These are phyloP conservation scores for Morone chrysops DNA, from an alignment of 2,113 vertebrate genomes.

Conservation along the genomic window DNA sequence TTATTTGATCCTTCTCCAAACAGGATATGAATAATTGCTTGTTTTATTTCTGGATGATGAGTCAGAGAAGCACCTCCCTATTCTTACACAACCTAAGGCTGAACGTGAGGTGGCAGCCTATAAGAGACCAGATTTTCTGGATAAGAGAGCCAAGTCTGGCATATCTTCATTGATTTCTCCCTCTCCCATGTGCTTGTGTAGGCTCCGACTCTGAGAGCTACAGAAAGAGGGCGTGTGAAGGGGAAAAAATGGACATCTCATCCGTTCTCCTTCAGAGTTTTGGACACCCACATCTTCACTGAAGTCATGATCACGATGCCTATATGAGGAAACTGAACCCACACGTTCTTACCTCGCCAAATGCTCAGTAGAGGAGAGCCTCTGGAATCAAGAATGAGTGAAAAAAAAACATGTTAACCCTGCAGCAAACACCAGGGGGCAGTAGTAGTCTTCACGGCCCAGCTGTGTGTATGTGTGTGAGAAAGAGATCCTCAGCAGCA, in stretches of 20 bases:
- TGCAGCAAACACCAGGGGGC: conserved; percentile 69
- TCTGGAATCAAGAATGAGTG: conserved; percentile 23
- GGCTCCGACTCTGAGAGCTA: conserved; percentile 52
- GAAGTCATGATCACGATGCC: conserved; percentile 43
- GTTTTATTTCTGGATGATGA: conserved; percentile 75
- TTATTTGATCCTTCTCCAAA: conserved; percentile 56
- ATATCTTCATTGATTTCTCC: conserved; percentile 77
- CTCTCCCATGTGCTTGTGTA: conserved; percentile 65
- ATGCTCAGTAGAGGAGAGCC: conserved; percentile 52
- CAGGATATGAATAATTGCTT: conserved; percentile 71
- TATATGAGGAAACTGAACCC: conserved; percentile 65
- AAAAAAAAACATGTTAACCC: not conserved
- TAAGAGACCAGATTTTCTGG: conserved; percentile 34
- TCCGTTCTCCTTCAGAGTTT: conserved; percentile 42
- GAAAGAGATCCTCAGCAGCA: conserved; percentile 63
- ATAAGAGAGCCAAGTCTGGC: conserved; percentile 68
- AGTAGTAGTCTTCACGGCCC: conserved; percentile 71
- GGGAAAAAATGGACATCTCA: conserved; percentile 48
- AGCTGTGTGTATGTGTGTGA: conserved; percentile 24
- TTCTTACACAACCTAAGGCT: conserved; percentile 67
- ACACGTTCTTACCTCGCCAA: conserved; percentile 53
- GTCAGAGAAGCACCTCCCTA: conserved; percentile 64
- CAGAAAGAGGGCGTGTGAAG: conserved; percentile 36
- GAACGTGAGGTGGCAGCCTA: conserved; percentile 61
- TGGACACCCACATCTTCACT: conserved; percentile 63